Base-by-base conservation (phyloP, 2,113 vertebrate genomes). In the Python bivittatus region DNA sequence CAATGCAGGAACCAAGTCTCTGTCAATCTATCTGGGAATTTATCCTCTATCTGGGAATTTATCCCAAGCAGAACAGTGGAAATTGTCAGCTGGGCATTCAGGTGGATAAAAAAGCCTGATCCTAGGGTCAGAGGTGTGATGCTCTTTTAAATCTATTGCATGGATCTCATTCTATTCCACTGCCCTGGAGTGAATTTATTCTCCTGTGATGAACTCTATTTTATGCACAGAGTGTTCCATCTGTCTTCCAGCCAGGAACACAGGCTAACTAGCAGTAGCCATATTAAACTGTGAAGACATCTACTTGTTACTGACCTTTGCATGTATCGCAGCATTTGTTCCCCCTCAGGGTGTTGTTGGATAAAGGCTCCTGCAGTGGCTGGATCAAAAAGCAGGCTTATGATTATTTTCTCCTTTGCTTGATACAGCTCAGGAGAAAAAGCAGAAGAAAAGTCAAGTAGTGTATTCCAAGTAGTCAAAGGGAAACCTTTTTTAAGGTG, bases 251-350 rank as follows among this genome's bases (percentile, higher is more conserved):
- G 56, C 0, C 0, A 92, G 58, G 23, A 94, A 72, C n/a, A 48
- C 54, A 93, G 92, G 84, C 92, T 54, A 20, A n/a, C 0, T 0
- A 93, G 64, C 92, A 84, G 58, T 92, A 93, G 68, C 22, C 52
- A 52, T 88, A 86, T 92, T 79, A 58, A 92, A 7, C 89, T 25
- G 0, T 85, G 86, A n/a, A n/a, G 0, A 0, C 92, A 88, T 17
- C 29, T 88, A 42, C 68, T 92, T 93, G 83, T 90, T 84, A 91
- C 79, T 94, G 92, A 95, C 92, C 60, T 88, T 90, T 88, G 87
- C 33, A 92, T 92, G 94, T 94, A 92, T 92, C 44, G 15, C 88
- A 94, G 88, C 22, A 1, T 85, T 95, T 93, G 60, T 68, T 20
- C 79, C 64, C 93, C 44, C 86, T 94, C 91, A 90, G 93, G 25